Percentiles rank a stretch among this genome's conserved stretches.
phyloP scores from a whole-genome alignment of 2,797 vertebrate genomes.

The Phataginus tricuspis region DNA sequence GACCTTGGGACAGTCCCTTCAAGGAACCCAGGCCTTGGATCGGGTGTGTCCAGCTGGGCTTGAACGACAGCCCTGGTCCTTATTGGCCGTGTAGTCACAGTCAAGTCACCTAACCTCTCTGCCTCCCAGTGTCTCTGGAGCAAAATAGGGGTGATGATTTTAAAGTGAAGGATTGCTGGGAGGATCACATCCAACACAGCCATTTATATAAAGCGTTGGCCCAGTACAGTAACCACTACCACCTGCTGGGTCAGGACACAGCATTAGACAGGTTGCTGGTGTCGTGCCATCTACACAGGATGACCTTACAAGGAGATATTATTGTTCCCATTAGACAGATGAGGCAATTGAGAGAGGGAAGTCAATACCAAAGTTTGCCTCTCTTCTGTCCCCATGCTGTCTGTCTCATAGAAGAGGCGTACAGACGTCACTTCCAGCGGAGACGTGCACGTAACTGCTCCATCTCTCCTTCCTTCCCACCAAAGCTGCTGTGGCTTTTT shows the following conservation, averaged over 20 bases:
- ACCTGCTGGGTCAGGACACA: neutral
- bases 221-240: rapidly evolving
- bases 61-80: neutral
- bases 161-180: neutral
- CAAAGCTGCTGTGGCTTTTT: neutral
- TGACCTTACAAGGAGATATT: neutral
- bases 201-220: neutral
- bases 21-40: neutral
- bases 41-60: neutral
- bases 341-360: neutral
- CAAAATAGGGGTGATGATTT: neutral
- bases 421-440: rapidly evolving
- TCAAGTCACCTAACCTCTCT: neutral
- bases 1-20: neutral
- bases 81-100: rapidly evolving
- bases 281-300: neutral
- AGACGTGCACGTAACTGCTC: rapidly evolving
- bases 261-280: neutral
- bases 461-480: neutral
- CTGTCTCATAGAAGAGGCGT: neutral
- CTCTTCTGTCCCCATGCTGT: neutral
- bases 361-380: neutral
- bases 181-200: neutral
- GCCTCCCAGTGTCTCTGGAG: neutral
- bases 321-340: neutral